phyloP scores from a whole-genome alignment of 2,888 invertebrate species.

The Lamellibrachia satsuma region DNA sequence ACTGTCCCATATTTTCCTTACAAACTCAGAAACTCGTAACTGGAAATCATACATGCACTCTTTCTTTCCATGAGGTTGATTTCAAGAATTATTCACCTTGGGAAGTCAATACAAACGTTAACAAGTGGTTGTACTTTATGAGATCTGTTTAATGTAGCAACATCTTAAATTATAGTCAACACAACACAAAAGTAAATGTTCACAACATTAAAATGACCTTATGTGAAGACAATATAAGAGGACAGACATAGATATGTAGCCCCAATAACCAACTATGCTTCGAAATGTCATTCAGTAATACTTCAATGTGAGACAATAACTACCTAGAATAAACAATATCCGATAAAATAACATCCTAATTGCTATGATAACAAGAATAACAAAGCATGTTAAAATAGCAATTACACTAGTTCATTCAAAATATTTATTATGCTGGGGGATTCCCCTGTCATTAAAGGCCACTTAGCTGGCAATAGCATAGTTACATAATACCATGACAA shows the following conservation, averaged over 20 bases:
- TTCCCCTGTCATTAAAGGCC: not conserved
- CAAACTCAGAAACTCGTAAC: too few species aligned
- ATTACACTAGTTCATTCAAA: not conserved
- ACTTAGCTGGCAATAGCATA: not conserved
- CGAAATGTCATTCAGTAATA: not conserved
- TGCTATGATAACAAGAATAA: not conserved
- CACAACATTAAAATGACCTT: not conserved
- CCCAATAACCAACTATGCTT: not conserved
- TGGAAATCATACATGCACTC: too few species aligned
- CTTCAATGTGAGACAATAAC: not conserved
- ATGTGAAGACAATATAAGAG: not conserved
- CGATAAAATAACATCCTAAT: not conserved
- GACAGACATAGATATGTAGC: not conserved
- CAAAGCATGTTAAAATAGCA: not conserved
- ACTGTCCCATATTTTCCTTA: too few species aligned
- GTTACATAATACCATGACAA: not conserved
- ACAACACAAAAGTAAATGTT: not conserved
- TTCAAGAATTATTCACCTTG: too few species aligned
- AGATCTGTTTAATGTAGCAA: not conserved
- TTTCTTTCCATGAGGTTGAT: too few species aligned
- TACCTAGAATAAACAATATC: not conserved
- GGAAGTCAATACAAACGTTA: too few species aligned
- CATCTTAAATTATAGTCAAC: not conserved
- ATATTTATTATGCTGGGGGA: too few species aligned
- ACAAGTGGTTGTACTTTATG: too few species aligned